Evolutionary conservation across 2,888 invertebrate genomes (phyloP).

Genomic region (Yponomeuta cagnagella): DNA sequence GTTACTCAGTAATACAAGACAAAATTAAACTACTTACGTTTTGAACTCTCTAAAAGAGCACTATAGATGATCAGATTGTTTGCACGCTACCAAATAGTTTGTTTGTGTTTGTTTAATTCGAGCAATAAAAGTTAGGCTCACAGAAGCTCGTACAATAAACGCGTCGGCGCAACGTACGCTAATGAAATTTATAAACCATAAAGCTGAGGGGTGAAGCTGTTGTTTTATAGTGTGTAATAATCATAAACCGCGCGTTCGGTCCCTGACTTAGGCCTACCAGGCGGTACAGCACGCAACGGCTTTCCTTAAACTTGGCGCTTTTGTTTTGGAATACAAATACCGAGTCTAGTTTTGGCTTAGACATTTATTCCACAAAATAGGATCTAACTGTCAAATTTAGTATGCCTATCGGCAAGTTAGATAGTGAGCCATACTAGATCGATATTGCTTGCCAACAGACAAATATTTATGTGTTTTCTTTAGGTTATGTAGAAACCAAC

Average conservation of each 20-base stretch:
- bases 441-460: no score
- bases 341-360: no score
- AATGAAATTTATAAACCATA: conserved; percentile 71
- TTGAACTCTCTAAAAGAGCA: background rate
- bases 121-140: conserved; percentile 4
- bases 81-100: background rate
- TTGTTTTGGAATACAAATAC: no score
- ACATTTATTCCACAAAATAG: no score
- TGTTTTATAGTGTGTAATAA: conserved; percentile 71
- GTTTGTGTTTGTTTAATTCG: conserved; percentile 1
- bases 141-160: conserved; percentile 41
- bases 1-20: no score
- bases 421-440: no score
- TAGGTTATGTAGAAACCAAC: no score
- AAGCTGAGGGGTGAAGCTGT: conserved; percentile 45
- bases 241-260: conserved; percentile 45
- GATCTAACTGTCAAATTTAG: no score
- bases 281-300: background rate
- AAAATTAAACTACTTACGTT: background rate
- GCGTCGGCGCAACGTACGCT: conserved; percentile 55
- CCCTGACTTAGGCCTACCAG: conserved; percentile 2
- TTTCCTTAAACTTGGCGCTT: background rate
- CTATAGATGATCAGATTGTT: background rate
- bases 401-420: no score
- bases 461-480: no score